Conservation (phyloP, 2,888 invertebrate species). For the Pollenia griseotomentosa region DNA sequence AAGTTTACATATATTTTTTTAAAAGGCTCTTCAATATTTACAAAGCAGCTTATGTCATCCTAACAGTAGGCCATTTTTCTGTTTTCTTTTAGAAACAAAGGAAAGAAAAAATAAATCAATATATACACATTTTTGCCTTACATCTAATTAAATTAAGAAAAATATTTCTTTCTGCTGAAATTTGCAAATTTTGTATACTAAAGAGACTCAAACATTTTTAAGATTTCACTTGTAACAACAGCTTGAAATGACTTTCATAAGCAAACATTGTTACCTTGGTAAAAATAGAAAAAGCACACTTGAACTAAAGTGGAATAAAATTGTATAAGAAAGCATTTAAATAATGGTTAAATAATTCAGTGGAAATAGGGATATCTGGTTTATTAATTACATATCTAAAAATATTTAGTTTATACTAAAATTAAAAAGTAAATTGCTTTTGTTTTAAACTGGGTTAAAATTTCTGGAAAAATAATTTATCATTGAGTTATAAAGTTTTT, state of each 20-base stretch:
- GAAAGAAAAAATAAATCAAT: conserved; percentile 31
- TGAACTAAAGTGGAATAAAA: background rate
- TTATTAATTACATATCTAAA: too few relatives aligned
- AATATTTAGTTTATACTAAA: too few relatives aligned
- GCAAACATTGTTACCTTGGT: conserved; percentile 25
- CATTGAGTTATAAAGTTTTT: too few relatives aligned
- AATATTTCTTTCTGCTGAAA: background rate
- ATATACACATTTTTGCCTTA: background rate
- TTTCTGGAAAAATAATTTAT: too few relatives aligned
- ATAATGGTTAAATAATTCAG: background rate
- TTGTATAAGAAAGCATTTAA: background rate
- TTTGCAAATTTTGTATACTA: background rate
- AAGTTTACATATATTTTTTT: too few relatives aligned
- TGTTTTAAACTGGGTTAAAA: too few relatives aligned
- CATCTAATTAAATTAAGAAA: conserved; percentile 52
- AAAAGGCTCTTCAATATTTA: background rate
- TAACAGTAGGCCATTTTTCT: background rate
- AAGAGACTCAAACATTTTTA: background rate
- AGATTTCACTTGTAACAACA: conserved; percentile 14
- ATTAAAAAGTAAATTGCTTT: too few relatives aligned
- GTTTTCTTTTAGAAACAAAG: background rate
- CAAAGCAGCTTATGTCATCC: background rate
- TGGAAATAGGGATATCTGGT: too few relatives aligned
- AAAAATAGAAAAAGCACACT: background rate
- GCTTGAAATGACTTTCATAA: background rate